Evolutionary conservation across 2,888 invertebrate species (phyloP), one percentile per base, ranked within the genome.

Genomic region (Caenorhabditis wallacei): DNA sequence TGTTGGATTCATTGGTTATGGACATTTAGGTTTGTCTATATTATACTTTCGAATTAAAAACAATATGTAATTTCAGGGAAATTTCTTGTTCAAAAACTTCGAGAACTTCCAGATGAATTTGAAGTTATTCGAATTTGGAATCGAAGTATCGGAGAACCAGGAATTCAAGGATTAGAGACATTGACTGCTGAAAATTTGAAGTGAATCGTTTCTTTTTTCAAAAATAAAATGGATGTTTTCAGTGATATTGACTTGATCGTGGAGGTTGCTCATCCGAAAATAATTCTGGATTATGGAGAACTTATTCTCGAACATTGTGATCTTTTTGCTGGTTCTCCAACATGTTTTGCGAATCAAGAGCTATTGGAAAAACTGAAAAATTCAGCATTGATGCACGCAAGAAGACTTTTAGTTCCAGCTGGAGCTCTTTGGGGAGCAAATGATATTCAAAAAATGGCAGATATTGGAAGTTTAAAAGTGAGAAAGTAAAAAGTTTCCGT

Each of bases 391-490:
- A 66, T 82, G 22, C 69, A 84, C 24, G 66, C 61, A 2, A 61
- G 82, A 53, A 84, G 76, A 10, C 87, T 94, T 4, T 93, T 93
- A 83, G 89, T 94, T 35, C 94, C 94, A 0, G 92, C 92, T 75
- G 94, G 94, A 43, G 94, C 94, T 13, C 92, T 94, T 76, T 94
- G 94, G 94, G 94, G 94, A 13, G 93, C 92, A 4, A 93, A 93
- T 81, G 94, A 94, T 87, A 93, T 94, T 13, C 90, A 92, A 84
- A 93, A 93, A 87, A 94, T 94, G 94, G 93, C 94, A 11, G 93
- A 94, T 76, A 82, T 92, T 46, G 93, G 93, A n/a, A 92, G 92
- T 8, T 90, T 94, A 26, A 91, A 92, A 90, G 74, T 74, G 3
- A 22, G 93, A 5, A 30, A 48, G 10, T 22, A 43, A 20, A 40